Evolutionary conservation across 2,113 vertebrate species (phyloP), one percentile per base, ranked within the genome.

Genomic region (Phyllostomus hastatus): DNA sequence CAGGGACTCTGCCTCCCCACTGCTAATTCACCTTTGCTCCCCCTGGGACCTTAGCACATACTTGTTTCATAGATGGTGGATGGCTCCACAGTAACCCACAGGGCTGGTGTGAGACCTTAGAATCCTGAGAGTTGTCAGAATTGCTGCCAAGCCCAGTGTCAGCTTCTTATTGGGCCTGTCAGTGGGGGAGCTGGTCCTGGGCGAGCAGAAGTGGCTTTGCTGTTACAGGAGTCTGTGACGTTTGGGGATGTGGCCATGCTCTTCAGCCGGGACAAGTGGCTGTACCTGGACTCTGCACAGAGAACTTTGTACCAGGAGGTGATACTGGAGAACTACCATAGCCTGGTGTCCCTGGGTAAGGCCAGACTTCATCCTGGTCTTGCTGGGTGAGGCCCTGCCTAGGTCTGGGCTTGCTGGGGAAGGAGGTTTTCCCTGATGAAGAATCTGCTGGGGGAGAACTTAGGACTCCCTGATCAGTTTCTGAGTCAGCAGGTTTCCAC

Each of bases 261-360:
- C 59, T 97, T 97, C 88, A 90, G 88, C 78, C 82, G 12, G 66
- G 95, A 97, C 0, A 70, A 97, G 48, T 97, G 95, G 73, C 35
- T 50, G 46, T 72, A 17, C 46, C 73, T 96, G 88, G 92, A 88
- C 50, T 6, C 90, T 20, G 50, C 31, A 9, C 92, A 97, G 95
- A 88, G 67, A 14, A 0, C 6, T 41, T 10, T 97, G 81, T 92
- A 73, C 83, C 78, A 19, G 59, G 95, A 97, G 64, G 96, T 97
- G 76, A 97, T 96, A 91, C 89, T 95, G 73, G 91, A 97, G 82
- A 97, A 94, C 91, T 95, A 91, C 5, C n/a, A 64, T 59, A 79
- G 70, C 64, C 92, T 96, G 46, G 57, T 93, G 41, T 94, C 75
- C 0, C 41, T 96, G 57, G 90, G 90, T 96, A 61, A 91, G 59